These are phyloP conservation scores for Lepus townsendii DNA, from an alignment of 2,797 vertebrate species.

Conservation along the genomic window DNA sequence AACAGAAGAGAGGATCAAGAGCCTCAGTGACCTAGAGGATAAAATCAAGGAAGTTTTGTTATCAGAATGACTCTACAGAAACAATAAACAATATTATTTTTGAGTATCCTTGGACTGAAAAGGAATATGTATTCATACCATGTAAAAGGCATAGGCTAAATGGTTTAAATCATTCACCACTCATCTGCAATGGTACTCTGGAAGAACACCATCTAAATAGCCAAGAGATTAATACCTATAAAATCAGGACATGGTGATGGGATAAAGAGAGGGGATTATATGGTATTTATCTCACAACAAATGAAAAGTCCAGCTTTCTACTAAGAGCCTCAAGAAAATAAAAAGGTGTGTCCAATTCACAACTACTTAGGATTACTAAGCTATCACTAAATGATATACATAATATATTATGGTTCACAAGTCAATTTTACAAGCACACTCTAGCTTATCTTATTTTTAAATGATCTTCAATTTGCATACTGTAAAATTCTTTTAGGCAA, in stretches of 20 bases:
- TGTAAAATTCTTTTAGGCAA: neutral
- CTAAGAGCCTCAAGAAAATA: neutral
- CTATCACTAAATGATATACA: neutral
- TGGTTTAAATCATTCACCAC: neutral
- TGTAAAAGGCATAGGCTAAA: neutral
- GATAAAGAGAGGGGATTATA: neutral
- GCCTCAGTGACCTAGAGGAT: neutral
- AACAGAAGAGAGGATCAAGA: neutral
- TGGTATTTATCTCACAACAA: neutral
- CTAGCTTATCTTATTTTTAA: neutral
- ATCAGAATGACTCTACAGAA: neutral
- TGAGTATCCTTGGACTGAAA: neutral
- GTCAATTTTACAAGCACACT: neutral
- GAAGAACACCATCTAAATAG: neutral
- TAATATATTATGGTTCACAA: neutral
- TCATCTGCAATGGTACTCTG: rapidly evolving
- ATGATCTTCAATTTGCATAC: neutral
- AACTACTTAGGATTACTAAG: neutral
- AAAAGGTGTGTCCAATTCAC: neutral
- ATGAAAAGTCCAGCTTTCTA: neutral
- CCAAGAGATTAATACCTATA: neutral
- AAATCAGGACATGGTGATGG: neutral
- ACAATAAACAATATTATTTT: too few species aligned
- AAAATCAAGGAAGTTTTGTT: neutral
- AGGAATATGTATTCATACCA: too few species aligned